Evolutionary conservation across 1,140 invertebrate species (phyloP), one percentile per base, ranked within the genome.

Genomic region (Drosophila parabipectinata): DNA sequence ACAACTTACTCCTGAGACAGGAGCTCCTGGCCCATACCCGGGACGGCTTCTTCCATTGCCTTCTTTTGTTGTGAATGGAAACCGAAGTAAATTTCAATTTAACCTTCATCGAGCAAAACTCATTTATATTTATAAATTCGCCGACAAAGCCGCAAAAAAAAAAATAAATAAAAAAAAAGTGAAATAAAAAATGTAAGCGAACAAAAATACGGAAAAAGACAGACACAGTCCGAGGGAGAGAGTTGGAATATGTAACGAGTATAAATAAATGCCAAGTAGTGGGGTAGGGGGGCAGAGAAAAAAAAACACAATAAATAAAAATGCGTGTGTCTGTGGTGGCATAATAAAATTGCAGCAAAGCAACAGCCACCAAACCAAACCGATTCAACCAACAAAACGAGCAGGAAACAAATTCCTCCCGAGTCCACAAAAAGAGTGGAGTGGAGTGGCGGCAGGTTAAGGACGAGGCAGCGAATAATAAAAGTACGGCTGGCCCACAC

Each of bases 91-190:
- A 89, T 90, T 90, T 90, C 85, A 88, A 88, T 88, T 88, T 88
- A 88, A 90, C 83, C 83, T 89, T 88, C 85, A 84, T 90, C 85
- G 84, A 84, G 76, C 62, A 77, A 76, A 88, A 88, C 83, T 85
- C 83, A 88, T 88, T 89, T 88, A 90, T 89, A 88, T 88, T 88
- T 88, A 88, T 88, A 88, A 88, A 88, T 88, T 88, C 83, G 64
- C 79, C 84, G 72, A 83, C 75, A 87, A 88, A 64, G 64, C 47
- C 64, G 55, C 62, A 56, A 54, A 66, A 77, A 30, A 21, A 3
- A 3, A 21, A 3, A 21, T 1, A 21, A 21, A 21, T 0, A 54
- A 3, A 21, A 21, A 21, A 21, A 21, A 54, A 64, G 26, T 8
- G 34, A 53, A 47, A 71, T 69, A 69, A 71, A 69, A 77, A 72